phyloP scores from a whole-genome alignment of 2,888 invertebrate species.

The Dasypogon diadema region DNA sequence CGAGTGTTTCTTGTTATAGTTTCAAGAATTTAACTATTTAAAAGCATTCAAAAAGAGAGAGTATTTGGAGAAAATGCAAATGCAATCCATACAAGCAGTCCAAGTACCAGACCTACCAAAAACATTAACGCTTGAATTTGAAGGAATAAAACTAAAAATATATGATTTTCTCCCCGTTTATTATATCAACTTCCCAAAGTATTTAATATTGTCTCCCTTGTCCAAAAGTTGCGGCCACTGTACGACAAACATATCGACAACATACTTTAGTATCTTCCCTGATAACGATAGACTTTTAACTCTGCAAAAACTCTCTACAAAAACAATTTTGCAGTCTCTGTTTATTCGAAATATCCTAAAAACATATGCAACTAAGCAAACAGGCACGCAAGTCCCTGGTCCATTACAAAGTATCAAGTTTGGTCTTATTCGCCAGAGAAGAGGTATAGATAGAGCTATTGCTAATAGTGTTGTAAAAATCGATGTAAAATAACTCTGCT shows the following conservation, averaged over 20 bases:
- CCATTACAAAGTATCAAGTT: conserved; percentile 92
- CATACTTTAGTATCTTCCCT: conserved; percentile 85
- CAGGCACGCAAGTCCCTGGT: conserved; percentile 95
- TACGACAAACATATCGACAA: conserved; percentile 89
- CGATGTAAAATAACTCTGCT: conserved; percentile 86
- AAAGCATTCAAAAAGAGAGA: too few species aligned
- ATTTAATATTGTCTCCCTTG: conserved; percentile 75
- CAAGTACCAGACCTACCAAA: too few species aligned
- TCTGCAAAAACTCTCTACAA: conserved; percentile 95
- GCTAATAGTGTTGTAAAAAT: conserved; percentile 83
- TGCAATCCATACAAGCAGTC: too few species aligned
- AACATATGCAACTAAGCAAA: conserved; percentile 83
- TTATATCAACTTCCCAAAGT: conserved; percentile 81
- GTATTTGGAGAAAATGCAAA: too few species aligned
- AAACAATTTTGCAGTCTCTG: conserved; percentile 81
- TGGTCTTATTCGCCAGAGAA: conserved; percentile 79
- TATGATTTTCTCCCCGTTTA: too few species aligned
- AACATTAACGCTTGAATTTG: too few species aligned
- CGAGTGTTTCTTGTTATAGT: too few species aligned
- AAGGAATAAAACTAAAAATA: too few species aligned
- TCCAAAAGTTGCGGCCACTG: conserved; percentile 84
- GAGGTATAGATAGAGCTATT: conserved; percentile 75
- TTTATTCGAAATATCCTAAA: conserved; percentile 77
- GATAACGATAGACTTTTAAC: conserved; percentile 90
- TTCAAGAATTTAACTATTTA: too few species aligned